phyloP scores from a whole-genome alignment of 2,797 vertebrate species.

The Characodon lateralis region DNA sequence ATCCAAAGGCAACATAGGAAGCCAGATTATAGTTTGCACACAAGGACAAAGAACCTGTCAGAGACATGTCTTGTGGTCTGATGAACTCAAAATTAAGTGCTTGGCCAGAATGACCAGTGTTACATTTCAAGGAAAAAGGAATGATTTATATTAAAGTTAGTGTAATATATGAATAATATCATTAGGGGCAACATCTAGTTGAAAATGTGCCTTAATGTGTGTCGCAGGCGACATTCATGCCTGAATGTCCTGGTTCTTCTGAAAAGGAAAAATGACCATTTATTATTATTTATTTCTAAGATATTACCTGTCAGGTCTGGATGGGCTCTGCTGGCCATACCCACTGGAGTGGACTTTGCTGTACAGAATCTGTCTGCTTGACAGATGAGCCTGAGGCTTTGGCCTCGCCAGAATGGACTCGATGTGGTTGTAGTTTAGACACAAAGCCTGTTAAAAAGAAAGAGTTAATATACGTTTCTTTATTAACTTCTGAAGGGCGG shows the following conservation, averaged over 20 bases:
- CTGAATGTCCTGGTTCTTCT: not conserved
- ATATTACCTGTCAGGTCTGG: slow-evolving; percentile 80
- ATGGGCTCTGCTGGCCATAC: slow-evolving; percentile 81
- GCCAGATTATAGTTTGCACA: too few species aligned
- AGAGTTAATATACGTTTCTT: not conserved
- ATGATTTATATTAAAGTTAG: not conserved
- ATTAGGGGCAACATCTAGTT: too few species aligned
- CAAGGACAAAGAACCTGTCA: too few species aligned
- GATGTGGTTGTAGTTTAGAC: slow-evolving; percentile 87
- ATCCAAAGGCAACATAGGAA: too few species aligned
- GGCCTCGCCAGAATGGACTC: slow-evolving; percentile 86
- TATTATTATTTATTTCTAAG: not conserved
- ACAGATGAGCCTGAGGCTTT: slow-evolving; percentile 80
- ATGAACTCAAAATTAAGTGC: too few species aligned
- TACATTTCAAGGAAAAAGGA: too few species aligned
- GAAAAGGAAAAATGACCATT: not conserved
- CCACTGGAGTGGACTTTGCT: slow-evolving; percentile 88
- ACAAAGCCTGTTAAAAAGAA: slow-evolving; percentile 76
- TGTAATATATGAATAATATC: not conserved
- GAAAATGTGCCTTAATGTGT: too few species aligned
- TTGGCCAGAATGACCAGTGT: not conserved
- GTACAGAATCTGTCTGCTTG: slow-evolving; percentile 84
- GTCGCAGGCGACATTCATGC: too few species aligned
- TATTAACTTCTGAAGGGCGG: not conserved
- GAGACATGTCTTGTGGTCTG: too few species aligned